Evolutionary conservation across 2,113 vertebrate species (phyloP).

Genomic region (Ptilonorhynchus violaceus): DNA sequence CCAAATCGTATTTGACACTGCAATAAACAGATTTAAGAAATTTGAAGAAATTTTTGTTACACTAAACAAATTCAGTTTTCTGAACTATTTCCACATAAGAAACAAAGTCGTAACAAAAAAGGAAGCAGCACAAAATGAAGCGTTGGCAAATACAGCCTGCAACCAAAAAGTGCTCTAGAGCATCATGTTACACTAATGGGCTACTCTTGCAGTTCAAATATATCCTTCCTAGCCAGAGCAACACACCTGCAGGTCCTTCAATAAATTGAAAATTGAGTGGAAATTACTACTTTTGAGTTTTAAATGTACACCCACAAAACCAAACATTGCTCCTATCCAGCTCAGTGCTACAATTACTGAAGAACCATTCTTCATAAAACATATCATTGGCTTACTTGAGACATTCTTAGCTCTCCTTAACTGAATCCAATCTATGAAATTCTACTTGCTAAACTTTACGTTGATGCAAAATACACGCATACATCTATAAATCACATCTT

Average conservation of each 20-base stretch:
- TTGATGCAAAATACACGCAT: background rate
- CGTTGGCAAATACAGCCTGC: background rate
- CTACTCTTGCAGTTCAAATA: background rate
- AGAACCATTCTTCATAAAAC: background rate
- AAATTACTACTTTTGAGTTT: background rate
- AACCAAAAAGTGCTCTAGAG: background rate
- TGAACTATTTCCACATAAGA: background rate
- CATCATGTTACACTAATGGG: background rate
- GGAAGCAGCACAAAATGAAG: background rate
- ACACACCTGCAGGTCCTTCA: background rate
- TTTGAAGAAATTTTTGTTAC: background rate
- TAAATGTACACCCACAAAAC: background rate
- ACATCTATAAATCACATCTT: background rate
- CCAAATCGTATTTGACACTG: constrained; percentile 99
- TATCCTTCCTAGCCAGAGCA: background rate
- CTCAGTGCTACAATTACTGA: background rate
- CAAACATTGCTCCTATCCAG: background rate
- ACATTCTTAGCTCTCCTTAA: background rate
- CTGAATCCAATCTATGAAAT: background rate
- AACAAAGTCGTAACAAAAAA: background rate
- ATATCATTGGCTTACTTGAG: background rate
- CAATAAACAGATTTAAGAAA: background rate
- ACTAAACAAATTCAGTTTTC: background rate
- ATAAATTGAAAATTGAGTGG: background rate
- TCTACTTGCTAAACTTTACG: background rate